phyloP scores from a whole-genome alignment of 2,113 vertebrate species.

The Cebus imitator region DNA sequence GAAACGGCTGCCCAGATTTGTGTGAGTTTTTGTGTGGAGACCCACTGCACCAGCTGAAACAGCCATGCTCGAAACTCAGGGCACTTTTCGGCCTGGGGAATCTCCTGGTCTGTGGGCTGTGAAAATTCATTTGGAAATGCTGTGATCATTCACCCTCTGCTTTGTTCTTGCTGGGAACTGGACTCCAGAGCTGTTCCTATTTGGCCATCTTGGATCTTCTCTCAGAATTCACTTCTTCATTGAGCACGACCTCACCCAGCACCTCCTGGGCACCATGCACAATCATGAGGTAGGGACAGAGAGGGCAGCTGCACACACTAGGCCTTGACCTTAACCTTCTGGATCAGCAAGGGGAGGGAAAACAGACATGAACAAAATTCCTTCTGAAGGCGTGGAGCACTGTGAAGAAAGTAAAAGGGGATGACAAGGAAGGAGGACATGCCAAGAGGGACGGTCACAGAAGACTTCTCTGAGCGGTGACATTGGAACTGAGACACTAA shows the following conservation, averaged over 20 bases:
- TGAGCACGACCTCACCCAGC: not conserved
- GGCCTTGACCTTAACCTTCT: not conserved
- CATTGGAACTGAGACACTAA: not conserved
- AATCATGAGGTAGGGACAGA: not conserved
- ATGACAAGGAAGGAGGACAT: not conserved
- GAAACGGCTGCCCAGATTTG: too few relatives aligned
- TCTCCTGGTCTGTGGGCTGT: too few relatives aligned
- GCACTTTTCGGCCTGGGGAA: too few relatives aligned
- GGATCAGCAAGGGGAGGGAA: not conserved
- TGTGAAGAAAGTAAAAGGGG: not conserved
- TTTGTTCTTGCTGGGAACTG: too few relatives aligned
- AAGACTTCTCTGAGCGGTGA: not conserved
- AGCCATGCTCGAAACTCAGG: too few relatives aligned
- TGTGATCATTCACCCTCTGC: too few relatives aligned
- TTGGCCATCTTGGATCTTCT: too few relatives aligned
- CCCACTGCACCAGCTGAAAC: too few relatives aligned
- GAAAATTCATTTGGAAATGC: too few relatives aligned
- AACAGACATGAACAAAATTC: not conserved
- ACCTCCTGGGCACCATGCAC: not conserved
- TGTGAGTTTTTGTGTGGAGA: too few relatives aligned
- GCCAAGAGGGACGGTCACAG: not conserved
- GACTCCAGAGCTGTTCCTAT: too few relatives aligned
- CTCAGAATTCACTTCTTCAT: not conserved
- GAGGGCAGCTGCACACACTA: not conserved
- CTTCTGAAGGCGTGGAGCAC: not conserved